Conservation (phyloP, 2,888 invertebrate genomes). For the Drosophila cracens region DNA sequence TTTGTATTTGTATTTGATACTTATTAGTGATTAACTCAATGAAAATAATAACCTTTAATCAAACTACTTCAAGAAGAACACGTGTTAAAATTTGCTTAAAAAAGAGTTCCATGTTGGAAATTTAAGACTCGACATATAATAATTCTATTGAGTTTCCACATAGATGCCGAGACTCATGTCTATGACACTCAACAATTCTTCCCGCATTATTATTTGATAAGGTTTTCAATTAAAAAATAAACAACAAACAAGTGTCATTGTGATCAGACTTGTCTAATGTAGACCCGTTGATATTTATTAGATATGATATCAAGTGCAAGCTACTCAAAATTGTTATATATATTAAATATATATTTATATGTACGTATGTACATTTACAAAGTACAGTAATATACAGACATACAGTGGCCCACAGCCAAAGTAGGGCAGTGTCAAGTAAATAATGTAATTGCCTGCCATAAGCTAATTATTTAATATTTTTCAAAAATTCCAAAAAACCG, state of each 20-base stretch:
- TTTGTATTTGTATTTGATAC: constrained; percentile 13
- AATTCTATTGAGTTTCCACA: background rate
- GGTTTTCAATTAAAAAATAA: background rate
- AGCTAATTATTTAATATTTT: no score
- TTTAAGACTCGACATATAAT: background rate
- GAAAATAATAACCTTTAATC: background rate
- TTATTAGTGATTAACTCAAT: constrained; percentile 15
- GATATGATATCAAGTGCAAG: background rate
- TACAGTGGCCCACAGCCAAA: no score
- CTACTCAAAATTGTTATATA: background rate
- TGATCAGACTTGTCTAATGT: background rate
- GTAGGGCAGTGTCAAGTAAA: no score
- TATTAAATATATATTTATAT: background rate
- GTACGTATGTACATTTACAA: background rate
- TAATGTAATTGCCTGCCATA: no score
- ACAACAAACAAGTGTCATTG: background rate
- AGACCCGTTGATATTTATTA: background rate
- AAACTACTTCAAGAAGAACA: background rate
- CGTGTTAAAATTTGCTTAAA: background rate
- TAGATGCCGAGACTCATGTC: background rate
- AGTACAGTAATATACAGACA: background rate
- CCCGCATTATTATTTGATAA: background rate
- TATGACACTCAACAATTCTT: background rate
- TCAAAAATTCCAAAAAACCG: no score
- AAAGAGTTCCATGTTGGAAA: background rate